Percentiles rank a stretch among this genome's conserved stretches.
These are phyloP conservation scores for Brachypteracias leptosomus DNA, from an alignment of 2,113 vertebrate genomes.

Conservation along the genomic window DNA sequence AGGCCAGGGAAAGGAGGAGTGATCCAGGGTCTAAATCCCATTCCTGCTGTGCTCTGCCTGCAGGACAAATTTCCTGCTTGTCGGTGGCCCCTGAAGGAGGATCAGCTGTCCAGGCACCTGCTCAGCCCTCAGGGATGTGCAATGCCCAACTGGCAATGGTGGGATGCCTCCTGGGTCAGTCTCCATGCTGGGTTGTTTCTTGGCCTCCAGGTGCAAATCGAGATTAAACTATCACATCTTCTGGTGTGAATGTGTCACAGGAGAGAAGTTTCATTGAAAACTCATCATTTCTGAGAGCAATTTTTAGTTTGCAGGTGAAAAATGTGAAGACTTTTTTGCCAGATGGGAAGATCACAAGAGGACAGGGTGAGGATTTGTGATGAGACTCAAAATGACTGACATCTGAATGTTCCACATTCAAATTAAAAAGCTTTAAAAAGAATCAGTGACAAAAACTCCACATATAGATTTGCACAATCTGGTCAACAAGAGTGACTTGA, in stretches of 20 bases:
- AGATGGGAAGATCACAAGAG: background rate
- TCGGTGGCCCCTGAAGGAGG: accelerated
- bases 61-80: accelerated
- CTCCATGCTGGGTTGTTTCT: background rate
- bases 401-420: background rate
- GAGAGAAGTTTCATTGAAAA: background rate
- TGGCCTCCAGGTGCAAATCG: background rate
- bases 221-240: background rate
- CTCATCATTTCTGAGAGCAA: background rate
- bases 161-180: background rate
- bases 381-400: background rate
- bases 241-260: background rate
- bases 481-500: slow-evolving; percentile 37
- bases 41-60: accelerated
- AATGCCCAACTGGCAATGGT: background rate
- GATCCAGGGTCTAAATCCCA: background rate
- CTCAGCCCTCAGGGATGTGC: background rate
- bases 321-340: background rate
- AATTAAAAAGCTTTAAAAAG: slow-evolving; percentile 26
- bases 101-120: accelerated
- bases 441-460: background rate
- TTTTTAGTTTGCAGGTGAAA: slow-evolving; percentile 11
- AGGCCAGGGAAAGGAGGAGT: accelerated
- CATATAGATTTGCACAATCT: slow-evolving; percentile 33
- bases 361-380: slow-evolving; percentile 2